Base-by-base conservation (phyloP, 2,888 invertebrate species). In the Zhengitettix transpicula region DNA sequence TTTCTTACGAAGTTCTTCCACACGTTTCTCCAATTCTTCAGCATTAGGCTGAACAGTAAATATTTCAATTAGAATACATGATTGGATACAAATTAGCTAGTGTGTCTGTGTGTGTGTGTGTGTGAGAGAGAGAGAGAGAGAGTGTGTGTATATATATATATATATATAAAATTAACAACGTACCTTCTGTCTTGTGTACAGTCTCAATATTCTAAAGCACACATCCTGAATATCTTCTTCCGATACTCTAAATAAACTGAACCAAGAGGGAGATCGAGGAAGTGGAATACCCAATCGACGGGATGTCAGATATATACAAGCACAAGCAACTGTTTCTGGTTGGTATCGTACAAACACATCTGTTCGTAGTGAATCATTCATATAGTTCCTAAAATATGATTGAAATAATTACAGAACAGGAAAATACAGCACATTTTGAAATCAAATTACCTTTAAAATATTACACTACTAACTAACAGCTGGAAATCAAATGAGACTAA, bases 311-410 rank as follows among this genome's bases (percentile, higher is more conserved):
- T 91, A 96, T 65, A 99, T 96, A 72, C 99, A 99, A n/a, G 98
- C 97, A 73, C 97, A 97, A 0, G 99, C 99, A 60, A 99, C 95
- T 0, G 95, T 93, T 73, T 99, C 99, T 0, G 99, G 97, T 62
- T 89, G 87, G 72, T 92, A 95, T 55, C 94, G 82, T 71, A 98
- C 85, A 73, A 99, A 99, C 0, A 96, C 95, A 74, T 98, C 94
- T 0, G 97, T 96, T 44, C 98, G 80, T 56, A 99, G 76, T 0
- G 97, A 92, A 77, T 99, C 99, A 73, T 99, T 99, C 98, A 99
- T 99, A 74, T 97, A 99, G 73, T 98, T 98, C 83, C 82, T 83
- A 68, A 9, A 72, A 68, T 57, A 56, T 15, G 28, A 28, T 28
- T 28, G 28, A 28, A 28, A 28, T n/a, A 12, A 47, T 14, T 47